phyloP scores from a whole-genome alignment of 92 coral and sea anemone genomes.

The Umimayanthus kanabou region DNA sequence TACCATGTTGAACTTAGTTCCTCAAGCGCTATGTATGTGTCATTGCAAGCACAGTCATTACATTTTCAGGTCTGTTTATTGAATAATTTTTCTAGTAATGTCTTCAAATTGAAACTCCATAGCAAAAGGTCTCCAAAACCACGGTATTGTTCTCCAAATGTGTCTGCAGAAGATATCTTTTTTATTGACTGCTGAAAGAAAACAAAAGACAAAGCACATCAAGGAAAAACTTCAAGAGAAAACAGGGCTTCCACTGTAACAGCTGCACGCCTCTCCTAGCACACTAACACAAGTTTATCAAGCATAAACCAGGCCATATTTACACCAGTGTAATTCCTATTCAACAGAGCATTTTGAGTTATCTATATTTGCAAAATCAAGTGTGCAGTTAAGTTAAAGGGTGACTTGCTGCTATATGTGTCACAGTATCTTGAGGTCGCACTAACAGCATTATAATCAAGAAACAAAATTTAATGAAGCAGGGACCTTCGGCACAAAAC shows the following conservation, averaged over 20 bases:
- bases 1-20: slow-evolving; percentile 26
- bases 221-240: slow-evolving; percentile 25
- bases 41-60: slow-evolving; percentile 37
- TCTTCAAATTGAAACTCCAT: slow-evolving; percentile 38
- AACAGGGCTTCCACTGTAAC: slow-evolving; percentile 14
- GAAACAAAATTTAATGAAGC: background rate
- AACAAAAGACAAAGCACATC: slow-evolving; percentile 25
- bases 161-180: slow-evolving; percentile 44
- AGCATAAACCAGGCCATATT: background rate
- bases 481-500: background rate
- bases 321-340: background rate
- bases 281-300: background rate
- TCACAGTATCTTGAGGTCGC: background rate
- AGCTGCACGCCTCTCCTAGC: background rate
- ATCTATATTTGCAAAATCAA: background rate
- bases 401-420: background rate
- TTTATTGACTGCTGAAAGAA: slow-evolving; percentile 39
- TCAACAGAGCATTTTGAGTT: background rate
- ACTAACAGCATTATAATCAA: background rate
- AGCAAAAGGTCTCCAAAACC: slow-evolving; percentile 48
- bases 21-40: slow-evolving; percentile 18
- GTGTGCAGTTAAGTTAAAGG: background rate
- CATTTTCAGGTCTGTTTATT: slow-evolving; percentile 20
- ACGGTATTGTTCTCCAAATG: slow-evolving; percentile 36
- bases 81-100: slow-evolving; percentile 34